Evolutionary conservation across 1,140 invertebrate genomes (phyloP).

Genomic region (Bombus huntii): DNA sequence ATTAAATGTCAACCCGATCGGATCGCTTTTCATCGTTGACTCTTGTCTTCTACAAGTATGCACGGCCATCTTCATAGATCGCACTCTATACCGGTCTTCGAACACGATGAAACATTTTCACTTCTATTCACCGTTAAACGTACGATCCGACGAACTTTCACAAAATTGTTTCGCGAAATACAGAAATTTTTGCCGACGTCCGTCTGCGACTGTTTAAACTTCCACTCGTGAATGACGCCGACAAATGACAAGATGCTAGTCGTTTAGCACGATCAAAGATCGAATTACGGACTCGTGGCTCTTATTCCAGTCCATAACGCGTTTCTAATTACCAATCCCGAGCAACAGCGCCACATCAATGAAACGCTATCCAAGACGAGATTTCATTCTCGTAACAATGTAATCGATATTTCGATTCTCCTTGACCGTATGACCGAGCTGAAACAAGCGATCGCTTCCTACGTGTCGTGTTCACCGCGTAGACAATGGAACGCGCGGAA

Average conservation of each 20-base stretch:
- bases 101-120: not conserved
- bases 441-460: constrained; percentile 44
- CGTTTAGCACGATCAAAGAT: not conserved
- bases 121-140: too few relatives aligned
- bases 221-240: not conserved
- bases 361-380: constrained; percentile 23
- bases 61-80: not conserved
- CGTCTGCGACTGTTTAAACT: not conserved
- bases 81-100: not conserved
- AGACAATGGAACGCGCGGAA: constrained; percentile 40
- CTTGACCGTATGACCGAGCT: constrained; percentile 51
- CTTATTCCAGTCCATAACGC: not conserved
- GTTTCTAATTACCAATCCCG: constrained; percentile 31
- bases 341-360: constrained; percentile 4
- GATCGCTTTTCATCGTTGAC: constrained; percentile 1
- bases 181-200: too few relatives aligned
- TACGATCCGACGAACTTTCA: not conserved
- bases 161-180: not conserved
- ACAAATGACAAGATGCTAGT: not conserved
- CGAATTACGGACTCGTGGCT: not conserved
- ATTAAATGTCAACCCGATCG: constrained; percentile 31
- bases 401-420: constrained; percentile 46
- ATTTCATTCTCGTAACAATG: constrained; percentile 43
- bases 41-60: not conserved
- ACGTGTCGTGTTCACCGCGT: constrained; percentile 13